Base-by-base conservation (phyloP, 1,140 invertebrate species). In the Polypedilum vanderplanki region DNA sequence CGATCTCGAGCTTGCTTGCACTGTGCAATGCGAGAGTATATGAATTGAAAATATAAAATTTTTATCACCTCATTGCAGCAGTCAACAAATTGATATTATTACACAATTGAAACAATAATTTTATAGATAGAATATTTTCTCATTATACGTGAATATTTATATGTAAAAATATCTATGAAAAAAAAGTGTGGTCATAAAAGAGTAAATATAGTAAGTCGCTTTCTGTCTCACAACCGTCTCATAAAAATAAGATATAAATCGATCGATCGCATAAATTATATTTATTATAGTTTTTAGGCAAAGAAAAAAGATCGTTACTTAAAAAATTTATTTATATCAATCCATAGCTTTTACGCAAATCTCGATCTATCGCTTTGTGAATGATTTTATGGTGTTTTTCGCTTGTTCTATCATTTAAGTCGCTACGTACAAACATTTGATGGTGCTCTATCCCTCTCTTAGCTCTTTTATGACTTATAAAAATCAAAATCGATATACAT, bases 321-420 rank as follows among this genome's bases (percentile, higher is more conserved):
- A 33, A 33, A 33, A 33, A n/a, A n/a, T n/a, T n/a, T n/a, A 5
- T 33, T 33, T 33, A 33, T 33, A 33, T 33, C n/a, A n/a, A n/a
- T n/a, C n/a, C n/a, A 5, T 33, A 33, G 24, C 24, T 33, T 33
- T 33, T 33, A 57, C 46, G 46, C 10, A 57, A 57, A 57, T 57
- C 12, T 12, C 46, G 4, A n/a, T 57, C 12, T 57, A n/a, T 57
- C 46, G 12, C 12, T 57, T 4, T 57, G 46, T 57, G 12, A 57
- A 57, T 57, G 46, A 57, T 57, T 57, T 57, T 57, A 57, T 57
- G 46, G n/a, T n/a, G 46, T n/a, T 57, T n/a, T 57, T 57, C n/a
- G 46, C 46, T 57, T 57, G 12, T 57, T 57, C 46, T 57, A 57
- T 57, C 46, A 57, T 57, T 57, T 57, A 57, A 57, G 46, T 57